phyloP scores from a whole-genome alignment of 2,888 invertebrate species.

The Andrena hattorfiana region DNA sequence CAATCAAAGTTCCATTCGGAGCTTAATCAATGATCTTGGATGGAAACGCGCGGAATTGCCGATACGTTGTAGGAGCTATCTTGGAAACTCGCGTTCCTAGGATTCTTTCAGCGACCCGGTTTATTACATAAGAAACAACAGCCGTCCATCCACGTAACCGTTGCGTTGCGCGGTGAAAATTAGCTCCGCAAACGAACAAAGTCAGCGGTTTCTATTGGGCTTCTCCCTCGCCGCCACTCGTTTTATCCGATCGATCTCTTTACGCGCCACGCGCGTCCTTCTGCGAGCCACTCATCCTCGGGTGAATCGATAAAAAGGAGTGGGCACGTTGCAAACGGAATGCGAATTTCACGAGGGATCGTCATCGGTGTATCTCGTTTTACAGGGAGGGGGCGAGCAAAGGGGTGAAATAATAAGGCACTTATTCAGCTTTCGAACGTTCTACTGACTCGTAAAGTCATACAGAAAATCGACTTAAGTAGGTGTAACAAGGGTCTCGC shows the following conservation, averaged over 20 bases:
- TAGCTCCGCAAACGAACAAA: slow-evolving; percentile 46
- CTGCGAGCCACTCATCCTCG: neutral
- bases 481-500: too few relatives aligned
- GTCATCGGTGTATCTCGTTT: neutral
- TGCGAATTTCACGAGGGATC: neutral
- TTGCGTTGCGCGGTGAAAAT: slow-evolving; percentile 59
- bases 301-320: slow-evolving; percentile 13
- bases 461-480: too few relatives aligned
- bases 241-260: slow-evolving; percentile 25
- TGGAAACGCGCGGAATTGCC: slow-evolving; percentile 35
- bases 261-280: neutral
- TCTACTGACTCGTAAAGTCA: too few relatives aligned
- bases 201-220: slow-evolving; percentile 37
- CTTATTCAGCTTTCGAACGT: too few relatives aligned
- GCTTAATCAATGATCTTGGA: slow-evolving; percentile 57
- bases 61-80: slow-evolving; percentile 51
- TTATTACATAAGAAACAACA: slow-evolving; percentile 65
- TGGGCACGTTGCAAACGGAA: neutral
- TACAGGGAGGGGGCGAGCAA: neutral
- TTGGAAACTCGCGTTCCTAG: slow-evolving; percentile 63
- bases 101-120: slow-evolving; percentile 64
- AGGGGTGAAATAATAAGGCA: too few relatives aligned
- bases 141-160: slow-evolving; percentile 47
- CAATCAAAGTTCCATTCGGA: slow-evolving; percentile 65
- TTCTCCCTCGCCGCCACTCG: slow-evolving; percentile 4